Conservation (phyloP, 2,113 vertebrate species). For the Verasper variegatus region DNA sequence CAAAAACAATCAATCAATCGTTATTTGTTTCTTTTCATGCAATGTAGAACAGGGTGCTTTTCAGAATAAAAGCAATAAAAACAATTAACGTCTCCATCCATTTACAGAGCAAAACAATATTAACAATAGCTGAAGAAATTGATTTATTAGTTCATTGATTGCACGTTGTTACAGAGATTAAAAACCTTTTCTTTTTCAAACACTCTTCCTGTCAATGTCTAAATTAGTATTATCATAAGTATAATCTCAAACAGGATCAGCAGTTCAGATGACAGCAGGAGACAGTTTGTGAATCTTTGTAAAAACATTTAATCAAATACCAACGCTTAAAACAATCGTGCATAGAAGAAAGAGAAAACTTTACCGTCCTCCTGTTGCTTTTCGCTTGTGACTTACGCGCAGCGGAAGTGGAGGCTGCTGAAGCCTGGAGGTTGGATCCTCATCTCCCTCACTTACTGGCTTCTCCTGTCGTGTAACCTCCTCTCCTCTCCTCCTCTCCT, state of each 20-base stretch:
- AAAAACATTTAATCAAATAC: background rate
- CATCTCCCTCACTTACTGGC: slow-evolving; percentile 4
- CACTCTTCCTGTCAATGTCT: too few species aligned
- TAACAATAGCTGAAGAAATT: too few species aligned
- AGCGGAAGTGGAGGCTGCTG: background rate
- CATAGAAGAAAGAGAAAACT: slow-evolving; percentile 8
- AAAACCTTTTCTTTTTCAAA: too few species aligned
- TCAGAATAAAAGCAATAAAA: too few species aligned
- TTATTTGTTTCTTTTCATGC: too few species aligned
- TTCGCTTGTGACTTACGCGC: background rate
- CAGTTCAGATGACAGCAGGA: background rate
- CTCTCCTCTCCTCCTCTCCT: background rate
- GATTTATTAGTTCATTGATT: too few species aligned
- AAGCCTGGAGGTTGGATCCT: slow-evolving; percentile 2
- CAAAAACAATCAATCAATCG: too few species aligned
- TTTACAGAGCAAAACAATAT: too few species aligned
- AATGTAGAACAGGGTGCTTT: too few species aligned
- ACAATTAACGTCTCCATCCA: too few species aligned
- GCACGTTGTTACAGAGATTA: too few species aligned
- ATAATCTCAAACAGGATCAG: background rate
- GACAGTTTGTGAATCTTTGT: background rate
- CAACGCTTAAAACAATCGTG: background rate
- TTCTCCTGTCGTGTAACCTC: background rate
- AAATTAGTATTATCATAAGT: too few species aligned
- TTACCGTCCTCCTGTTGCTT: slow-evolving; percentile 51